phyloP scores from a whole-genome alignment of 2,113 vertebrate species.

The Eclectus roratus region DNA sequence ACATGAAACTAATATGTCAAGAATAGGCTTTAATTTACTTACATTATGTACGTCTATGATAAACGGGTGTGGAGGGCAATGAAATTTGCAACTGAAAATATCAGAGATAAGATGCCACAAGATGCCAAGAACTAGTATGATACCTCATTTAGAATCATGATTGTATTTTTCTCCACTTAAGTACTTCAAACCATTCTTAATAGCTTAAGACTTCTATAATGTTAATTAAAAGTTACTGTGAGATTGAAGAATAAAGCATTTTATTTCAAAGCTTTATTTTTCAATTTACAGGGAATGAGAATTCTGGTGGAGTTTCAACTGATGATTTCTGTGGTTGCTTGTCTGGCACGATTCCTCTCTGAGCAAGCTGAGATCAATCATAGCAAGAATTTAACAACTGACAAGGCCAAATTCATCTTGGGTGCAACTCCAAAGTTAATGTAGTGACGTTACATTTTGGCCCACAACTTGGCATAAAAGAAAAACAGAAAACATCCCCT shows the following conservation, averaged over 20 bases:
- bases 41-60: neutral
- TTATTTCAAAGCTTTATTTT: slow-evolving; percentile 53
- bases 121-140: neutral
- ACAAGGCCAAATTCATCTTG: slow-evolving; percentile 25
- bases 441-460: neutral
- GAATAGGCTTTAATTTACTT: neutral
- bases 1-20: neutral
- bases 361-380: slow-evolving; percentile 43
- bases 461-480: neutral
- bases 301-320: slow-evolving; percentile 15
- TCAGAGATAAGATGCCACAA: neutral
- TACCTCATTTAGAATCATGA: neutral
- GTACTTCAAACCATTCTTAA: neutral
- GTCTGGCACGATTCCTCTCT: slow-evolving; percentile 11
- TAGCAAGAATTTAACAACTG: slow-evolving; percentile 29
- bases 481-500: slow-evolving; percentile 7
- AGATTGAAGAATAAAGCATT: slow-evolving; percentile 36
- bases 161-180: neutral
- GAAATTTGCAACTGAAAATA: neutral
- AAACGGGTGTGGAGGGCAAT: neutral
- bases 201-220: slow-evolving; percentile 1
- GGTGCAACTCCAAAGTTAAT: slow-evolving; percentile 12
- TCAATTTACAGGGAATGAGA: slow-evolving; percentile 34
- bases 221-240: slow-evolving; percentile 15
- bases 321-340: slow-evolving; percentile 48